Evolutionary conservation across 2,113 vertebrate species (phyloP).

Genomic region (Mormyrus lacerda): DNA sequence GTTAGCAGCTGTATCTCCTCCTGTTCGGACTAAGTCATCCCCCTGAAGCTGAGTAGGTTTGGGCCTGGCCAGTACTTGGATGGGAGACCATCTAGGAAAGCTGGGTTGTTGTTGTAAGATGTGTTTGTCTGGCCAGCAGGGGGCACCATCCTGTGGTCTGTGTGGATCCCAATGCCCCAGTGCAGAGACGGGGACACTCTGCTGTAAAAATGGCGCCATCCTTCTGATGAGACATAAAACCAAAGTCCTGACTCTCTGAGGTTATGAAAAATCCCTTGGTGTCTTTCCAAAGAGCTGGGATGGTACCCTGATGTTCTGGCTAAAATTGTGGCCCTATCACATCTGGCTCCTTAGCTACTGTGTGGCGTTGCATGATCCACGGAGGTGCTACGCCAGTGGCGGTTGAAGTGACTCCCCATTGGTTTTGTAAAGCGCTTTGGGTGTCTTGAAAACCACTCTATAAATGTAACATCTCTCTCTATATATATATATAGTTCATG

Average conservation of each 20-base stretch:
- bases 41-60: background rate
- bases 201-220: background rate
- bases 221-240: background rate
- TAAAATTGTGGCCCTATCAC: background rate
- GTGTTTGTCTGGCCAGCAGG: too few species aligned
- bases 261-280: background rate
- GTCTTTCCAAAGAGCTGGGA: background rate
- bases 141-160: too few species aligned
- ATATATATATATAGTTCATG: background rate
- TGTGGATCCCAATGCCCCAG: too few species aligned
- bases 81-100: too few species aligned
- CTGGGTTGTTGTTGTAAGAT: too few species aligned
- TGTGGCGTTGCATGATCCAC: background rate
- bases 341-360: background rate
- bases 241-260: background rate
- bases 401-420: background rate
- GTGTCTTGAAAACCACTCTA: background rate
- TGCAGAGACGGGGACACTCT: too few species aligned
- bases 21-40: background rate
- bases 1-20: background rate
- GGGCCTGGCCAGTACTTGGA: background rate
- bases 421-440: background rate
- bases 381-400: background rate
- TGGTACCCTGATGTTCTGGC: background rate
- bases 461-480: background rate